A percentile compares a stretch with the other conserved stretches of the same genome.
These are phyloP conservation scores for Poeciliopsis infans DNA, from an alignment of 2,797 vertebrate genomes.

Conservation along the genomic window DNA sequence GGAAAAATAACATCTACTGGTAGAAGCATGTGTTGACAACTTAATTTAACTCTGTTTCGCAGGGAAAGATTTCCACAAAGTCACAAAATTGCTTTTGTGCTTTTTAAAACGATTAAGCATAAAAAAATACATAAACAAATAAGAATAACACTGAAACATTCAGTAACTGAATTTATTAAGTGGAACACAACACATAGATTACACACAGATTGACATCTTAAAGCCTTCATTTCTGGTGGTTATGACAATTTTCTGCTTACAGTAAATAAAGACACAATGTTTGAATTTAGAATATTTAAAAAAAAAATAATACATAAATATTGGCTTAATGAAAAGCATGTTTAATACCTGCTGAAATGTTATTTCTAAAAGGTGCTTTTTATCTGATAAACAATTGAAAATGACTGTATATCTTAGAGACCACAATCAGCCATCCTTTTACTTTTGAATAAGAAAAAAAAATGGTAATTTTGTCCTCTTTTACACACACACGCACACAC, in stretches of 20 bases:
- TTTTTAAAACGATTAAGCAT: neutral
- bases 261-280: neutral
- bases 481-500: constrained; percentile 15
- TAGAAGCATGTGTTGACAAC: neutral
- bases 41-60: neutral
- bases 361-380: neutral
- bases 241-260: neutral
- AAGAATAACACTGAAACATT: neutral
- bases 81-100: neutral
- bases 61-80: neutral
- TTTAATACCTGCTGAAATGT: neutral
- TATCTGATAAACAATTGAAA: neutral
- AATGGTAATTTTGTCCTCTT: constrained; percentile 35
- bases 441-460: constrained; percentile 24
- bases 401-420: neutral
- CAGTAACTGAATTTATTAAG: neutral
- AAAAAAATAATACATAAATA: neutral
- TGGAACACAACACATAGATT: neutral
- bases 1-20: neutral
- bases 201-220: neutral
- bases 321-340: neutral
- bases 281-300: neutral
- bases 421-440: constrained; percentile 44
- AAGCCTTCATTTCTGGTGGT: neutral
- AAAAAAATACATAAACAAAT: too few species aligned